Evolutionary conservation across 1,140 invertebrate species (phyloP).

Genomic region (Macrocentrus cingulum): DNA sequence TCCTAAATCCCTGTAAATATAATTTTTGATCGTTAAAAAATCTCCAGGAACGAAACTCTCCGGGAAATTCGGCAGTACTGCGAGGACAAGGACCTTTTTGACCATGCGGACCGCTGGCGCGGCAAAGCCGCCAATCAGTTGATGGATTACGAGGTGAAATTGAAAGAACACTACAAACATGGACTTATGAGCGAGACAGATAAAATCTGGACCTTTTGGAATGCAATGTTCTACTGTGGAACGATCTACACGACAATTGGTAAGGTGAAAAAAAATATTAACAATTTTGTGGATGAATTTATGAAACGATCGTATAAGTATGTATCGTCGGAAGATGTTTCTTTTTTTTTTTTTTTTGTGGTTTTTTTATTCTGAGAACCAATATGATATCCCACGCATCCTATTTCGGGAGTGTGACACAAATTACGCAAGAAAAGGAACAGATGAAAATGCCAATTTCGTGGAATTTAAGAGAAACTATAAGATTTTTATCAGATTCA

Average conservation of each 20-base stretch:
- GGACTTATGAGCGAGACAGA: constrained; percentile 52
- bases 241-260: constrained; percentile 95
- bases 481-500: too few species aligned
- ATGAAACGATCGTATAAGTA: too few species aligned
- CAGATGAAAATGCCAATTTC: background rate
- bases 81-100: constrained; percentile 39
- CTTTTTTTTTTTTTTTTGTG: background rate
- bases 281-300: too few species aligned
- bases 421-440: constrained; percentile 21
- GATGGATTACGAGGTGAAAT: constrained; percentile 60
- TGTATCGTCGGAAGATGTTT: background rate
- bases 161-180: constrained; percentile 62
- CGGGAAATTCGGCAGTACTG: constrained; percentile 44
- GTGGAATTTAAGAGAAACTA: background rate
- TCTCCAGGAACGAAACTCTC: constrained; percentile 46
- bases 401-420: constrained; percentile 27
- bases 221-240: constrained; percentile 87
- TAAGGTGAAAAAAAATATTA: constrained; percentile 55
- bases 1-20: too few species aligned
- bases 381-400: constrained; percentile 16
- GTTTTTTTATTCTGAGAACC: too few species aligned
- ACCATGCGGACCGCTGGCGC: constrained; percentile 54
- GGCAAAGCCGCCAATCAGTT: constrained; percentile 53
- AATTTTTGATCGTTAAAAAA: too few species aligned
- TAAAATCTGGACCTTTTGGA: constrained; percentile 84